Percentiles rank a stretch among this genome's conserved stretches.
These are phyloP conservation scores for Nomada ferruginata DNA, from an alignment of 2,888 invertebrate species.

Conservation along the genomic window DNA sequence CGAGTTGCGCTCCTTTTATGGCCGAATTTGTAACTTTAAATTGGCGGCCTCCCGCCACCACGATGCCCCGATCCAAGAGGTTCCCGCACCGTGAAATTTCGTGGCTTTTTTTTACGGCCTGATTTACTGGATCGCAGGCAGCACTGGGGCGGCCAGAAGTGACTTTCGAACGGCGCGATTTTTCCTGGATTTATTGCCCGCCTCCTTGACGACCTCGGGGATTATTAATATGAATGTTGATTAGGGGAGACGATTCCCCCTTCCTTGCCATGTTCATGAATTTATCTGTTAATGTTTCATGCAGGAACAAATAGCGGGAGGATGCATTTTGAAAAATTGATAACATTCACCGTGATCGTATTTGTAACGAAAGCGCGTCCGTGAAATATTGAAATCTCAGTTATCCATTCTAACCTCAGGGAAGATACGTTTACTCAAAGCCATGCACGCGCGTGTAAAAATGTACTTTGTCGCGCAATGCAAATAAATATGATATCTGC, in stretches of 20 bases:
- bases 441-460: too few species aligned
- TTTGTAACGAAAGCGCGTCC: too few species aligned
- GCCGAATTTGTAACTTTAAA: conserved; percentile 83
- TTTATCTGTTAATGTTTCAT: background rate
- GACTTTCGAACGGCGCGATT: conserved; percentile 44
- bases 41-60: conserved; percentile 70
- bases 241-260: too few species aligned
- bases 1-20: conserved; percentile 75
- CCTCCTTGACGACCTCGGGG: conserved; percentile 35
- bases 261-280: background rate
- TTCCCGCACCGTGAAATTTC: conserved; percentile 72
- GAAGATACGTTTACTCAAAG: too few species aligned
- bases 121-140: conserved; percentile 60
- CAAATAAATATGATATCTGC: too few species aligned
- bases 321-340: too few species aligned
- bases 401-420: too few species aligned
- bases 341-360: too few species aligned
- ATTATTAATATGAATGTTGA: conserved; percentile 47
- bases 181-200: conserved; percentile 42
- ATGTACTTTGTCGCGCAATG: too few species aligned
- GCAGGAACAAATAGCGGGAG: background rate
- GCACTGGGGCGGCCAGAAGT: background rate
- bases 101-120: conserved; percentile 66
- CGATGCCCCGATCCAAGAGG: conserved; percentile 33
- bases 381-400: too few species aligned